A percentile compares a stretch with the other conserved stretches of the same genome.
Conservation (phyloP, 2,797 vertebrate species). For the Muscicapa comitata region DNA sequence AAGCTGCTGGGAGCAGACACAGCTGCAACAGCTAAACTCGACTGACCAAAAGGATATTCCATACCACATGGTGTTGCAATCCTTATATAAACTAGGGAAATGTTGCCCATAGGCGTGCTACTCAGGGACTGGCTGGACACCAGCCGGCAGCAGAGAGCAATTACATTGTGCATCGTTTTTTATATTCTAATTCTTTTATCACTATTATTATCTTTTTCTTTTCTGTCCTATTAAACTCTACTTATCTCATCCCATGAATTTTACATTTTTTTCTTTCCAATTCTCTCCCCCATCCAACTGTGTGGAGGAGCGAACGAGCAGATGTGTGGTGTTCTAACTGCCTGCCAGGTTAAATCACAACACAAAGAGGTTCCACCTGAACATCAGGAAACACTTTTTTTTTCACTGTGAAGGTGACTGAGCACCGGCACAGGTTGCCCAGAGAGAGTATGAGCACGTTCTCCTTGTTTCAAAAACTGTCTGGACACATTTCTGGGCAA, state of each 20-base stretch:
- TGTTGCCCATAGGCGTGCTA: not conserved
- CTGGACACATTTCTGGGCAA: not conserved
- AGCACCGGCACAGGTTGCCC: not conserved
- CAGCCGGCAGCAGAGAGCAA: not conserved
- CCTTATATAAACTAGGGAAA: not conserved
- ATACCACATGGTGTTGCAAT: not conserved
- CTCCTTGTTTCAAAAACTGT: not conserved
- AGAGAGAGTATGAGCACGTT: not conserved
- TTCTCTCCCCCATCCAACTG: not conserved
- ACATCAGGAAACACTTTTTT: not conserved
- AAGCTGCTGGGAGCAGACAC: not conserved
- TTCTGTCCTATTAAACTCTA: not conserved
- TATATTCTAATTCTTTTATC: not conserved
- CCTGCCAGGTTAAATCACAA: not conserved
- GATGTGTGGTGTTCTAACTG: not conserved
- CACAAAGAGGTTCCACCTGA: not conserved
- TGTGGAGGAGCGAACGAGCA: not conserved
- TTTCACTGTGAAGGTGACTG: not conserved
- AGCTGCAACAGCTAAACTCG: not conserved
- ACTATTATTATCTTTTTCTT: not conserved
- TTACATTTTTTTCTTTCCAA: not conserved
- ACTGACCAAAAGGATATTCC: not conserved
- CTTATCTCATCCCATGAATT: not conserved
- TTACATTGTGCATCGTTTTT: not conserved
- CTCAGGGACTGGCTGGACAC: not conserved